phyloP scores from a whole-genome alignment of 2,113 vertebrate genomes.

The Caranx ignobilis region DNA sequence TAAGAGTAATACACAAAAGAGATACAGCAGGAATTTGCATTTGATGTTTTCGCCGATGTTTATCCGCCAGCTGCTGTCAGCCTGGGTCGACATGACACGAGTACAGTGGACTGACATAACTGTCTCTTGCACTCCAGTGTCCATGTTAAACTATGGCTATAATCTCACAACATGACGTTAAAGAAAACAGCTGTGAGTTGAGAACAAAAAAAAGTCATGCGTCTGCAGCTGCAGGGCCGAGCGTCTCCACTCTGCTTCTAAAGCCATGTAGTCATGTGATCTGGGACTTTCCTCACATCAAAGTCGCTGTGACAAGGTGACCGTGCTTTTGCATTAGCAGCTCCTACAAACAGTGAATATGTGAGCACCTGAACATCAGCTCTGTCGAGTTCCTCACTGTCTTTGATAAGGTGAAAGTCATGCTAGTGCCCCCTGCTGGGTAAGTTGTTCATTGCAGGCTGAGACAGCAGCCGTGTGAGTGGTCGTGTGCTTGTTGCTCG shows the following conservation, averaged over 20 bases:
- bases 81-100: no score
- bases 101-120: no score
- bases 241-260: background rate
- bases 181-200: background rate
- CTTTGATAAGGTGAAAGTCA: conserved; percentile 34
- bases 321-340: conserved; percentile 21
- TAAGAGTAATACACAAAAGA: no score
- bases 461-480: background rate
- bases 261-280: conserved; percentile 41
- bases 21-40: no score
- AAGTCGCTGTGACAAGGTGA: conserved; percentile 33
- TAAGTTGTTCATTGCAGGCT: conserved; percentile 5
- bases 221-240: conserved; percentile 11
- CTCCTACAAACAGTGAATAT: conserved; percentile 6
- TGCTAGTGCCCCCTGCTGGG: background rate
- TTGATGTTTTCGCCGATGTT: no score
- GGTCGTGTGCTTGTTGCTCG: background rate
- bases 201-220: background rate
- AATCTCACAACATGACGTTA: background rate
- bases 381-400: conserved; percentile 44
- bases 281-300: conserved; percentile 37
- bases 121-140: background rate
- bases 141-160: background rate
- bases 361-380: background rate
- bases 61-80: no score